A percentile compares a stretch with the other conserved stretches of the same genome.
Conservation (phyloP, 1,140 invertebrate species). For the Trachymyrmex septentrionalis region DNA sequence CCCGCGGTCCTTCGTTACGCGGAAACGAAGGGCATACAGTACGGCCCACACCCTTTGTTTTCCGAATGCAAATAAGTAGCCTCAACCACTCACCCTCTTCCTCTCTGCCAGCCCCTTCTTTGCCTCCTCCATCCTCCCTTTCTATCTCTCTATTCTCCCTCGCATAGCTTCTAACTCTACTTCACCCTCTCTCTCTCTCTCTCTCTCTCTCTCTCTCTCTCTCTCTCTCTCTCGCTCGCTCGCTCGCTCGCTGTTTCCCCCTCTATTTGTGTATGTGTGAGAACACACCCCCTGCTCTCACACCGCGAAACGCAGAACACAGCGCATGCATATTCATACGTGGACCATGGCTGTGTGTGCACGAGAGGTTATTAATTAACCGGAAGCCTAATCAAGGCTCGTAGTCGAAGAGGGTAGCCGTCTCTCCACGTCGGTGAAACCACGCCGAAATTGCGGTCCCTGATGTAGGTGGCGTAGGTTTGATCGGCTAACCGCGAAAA, state of each 20-base stretch:
- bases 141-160: slow-evolving; percentile 31
- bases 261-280: slow-evolving; percentile 39
- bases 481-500: slow-evolving; percentile 69
- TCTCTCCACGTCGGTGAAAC: slow-evolving; percentile 76
- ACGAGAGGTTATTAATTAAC: slow-evolving; percentile 87
- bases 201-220: not conserved
- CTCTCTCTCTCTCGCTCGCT: not conserved
- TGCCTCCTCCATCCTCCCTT: slow-evolving; percentile 33
- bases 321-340: slow-evolving; percentile 86
- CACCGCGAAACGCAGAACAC: slow-evolving; percentile 84
- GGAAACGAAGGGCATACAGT: slow-evolving; percentile 76
- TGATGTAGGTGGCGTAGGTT: slow-evolving; percentile 72
- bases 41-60: slow-evolving; percentile 83
- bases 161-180: slow-evolving; percentile 26
- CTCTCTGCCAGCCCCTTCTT: slow-evolving; percentile 54
- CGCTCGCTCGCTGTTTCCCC: not conserved
- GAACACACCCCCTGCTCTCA: slow-evolving; percentile 70
- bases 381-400: slow-evolving; percentile 86
- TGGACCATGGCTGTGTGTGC: slow-evolving; percentile 82
- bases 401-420: slow-evolving; percentile 81
- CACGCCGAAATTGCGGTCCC: slow-evolving; percentile 75
- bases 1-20: slow-evolving; percentile 71
- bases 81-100: slow-evolving; percentile 70
- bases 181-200: slow-evolving; percentile 1
- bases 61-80: slow-evolving; percentile 86